Conservation (phyloP, 2,113 vertebrate species). For the Helogale parvula region DNA sequence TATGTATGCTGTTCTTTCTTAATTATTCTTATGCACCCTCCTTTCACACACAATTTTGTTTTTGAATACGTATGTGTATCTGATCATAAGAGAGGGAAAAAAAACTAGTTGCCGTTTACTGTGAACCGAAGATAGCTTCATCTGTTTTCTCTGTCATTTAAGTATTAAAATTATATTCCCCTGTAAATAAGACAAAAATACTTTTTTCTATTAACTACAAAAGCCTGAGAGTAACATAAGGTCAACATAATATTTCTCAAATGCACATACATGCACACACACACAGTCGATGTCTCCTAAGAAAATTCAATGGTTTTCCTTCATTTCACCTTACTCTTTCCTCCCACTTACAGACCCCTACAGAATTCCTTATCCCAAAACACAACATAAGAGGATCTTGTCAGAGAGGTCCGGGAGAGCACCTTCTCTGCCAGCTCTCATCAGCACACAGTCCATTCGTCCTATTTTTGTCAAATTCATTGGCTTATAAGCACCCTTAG, state of each 20-base stretch:
- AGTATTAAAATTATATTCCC: constrained; percentile 69
- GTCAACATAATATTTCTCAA: background rate
- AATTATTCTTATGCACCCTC: constrained; percentile 39
- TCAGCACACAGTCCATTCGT: background rate
- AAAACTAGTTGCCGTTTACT: constrained; percentile 58
- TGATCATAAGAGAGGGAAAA: constrained; percentile 48
- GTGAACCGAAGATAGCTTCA: constrained; percentile 62
- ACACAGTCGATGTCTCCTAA: background rate
- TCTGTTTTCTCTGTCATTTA: constrained; percentile 61
- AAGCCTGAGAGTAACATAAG: background rate
- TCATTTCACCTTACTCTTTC: background rate
- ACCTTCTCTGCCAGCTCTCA: background rate
- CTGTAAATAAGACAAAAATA: constrained; percentile 51
- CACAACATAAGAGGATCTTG: background rate
- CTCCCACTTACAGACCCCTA: background rate
- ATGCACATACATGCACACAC: background rate
- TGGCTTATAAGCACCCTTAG: background rate
- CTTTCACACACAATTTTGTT: constrained; percentile 51
- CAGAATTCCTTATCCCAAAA: background rate
- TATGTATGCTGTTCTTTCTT: constrained; percentile 39
- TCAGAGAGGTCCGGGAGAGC: background rate
- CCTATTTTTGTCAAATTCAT: background rate
- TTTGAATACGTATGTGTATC: constrained; percentile 6
- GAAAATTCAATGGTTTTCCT: background rate
- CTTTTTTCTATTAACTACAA: constrained; percentile 48